These are phyloP conservation scores for Anastrepha ludens DNA, from an alignment of 1,140 invertebrate genomes.

Conservation along the genomic window DNA sequence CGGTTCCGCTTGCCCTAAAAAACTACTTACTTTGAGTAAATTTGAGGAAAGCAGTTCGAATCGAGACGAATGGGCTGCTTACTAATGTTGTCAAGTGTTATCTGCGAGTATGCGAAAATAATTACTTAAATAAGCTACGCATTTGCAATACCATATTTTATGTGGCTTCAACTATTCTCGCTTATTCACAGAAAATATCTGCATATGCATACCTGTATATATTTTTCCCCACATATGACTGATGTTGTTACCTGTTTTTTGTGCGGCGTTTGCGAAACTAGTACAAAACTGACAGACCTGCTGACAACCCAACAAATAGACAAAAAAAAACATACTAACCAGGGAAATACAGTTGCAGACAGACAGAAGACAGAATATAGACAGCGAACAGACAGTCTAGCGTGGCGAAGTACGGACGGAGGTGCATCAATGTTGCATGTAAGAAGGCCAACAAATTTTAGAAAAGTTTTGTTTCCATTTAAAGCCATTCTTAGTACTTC, in stretches of 20 bases:
- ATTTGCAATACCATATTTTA: too few relatives aligned
- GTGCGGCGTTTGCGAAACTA: not conserved
- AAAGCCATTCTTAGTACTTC: not conserved
- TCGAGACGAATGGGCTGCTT: too few relatives aligned
- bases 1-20: too few relatives aligned
- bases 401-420: not conserved
- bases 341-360: constrained; percentile 6
- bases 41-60: too few relatives aligned
- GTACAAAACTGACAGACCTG: constrained; percentile 35
- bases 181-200: too few relatives aligned
- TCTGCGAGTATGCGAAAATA: too few relatives aligned
- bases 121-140: too few relatives aligned
- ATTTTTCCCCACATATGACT: not conserved
- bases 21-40: too few relatives aligned
- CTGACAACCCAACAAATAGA: constrained; percentile 9
- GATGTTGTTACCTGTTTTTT: constrained; percentile 10
- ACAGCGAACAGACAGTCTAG: constrained; percentile 35
- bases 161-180: too few relatives aligned
- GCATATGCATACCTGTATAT: too few relatives aligned
- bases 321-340: not conserved
- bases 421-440: too few relatives aligned
- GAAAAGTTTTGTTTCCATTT: constrained; percentile 32
- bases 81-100: too few relatives aligned
- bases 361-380: constrained; percentile 25
- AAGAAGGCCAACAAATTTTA: constrained; percentile 9